Base-by-base conservation (phyloP, 2,113 vertebrate species). In the Trachemys scripta region DNA sequence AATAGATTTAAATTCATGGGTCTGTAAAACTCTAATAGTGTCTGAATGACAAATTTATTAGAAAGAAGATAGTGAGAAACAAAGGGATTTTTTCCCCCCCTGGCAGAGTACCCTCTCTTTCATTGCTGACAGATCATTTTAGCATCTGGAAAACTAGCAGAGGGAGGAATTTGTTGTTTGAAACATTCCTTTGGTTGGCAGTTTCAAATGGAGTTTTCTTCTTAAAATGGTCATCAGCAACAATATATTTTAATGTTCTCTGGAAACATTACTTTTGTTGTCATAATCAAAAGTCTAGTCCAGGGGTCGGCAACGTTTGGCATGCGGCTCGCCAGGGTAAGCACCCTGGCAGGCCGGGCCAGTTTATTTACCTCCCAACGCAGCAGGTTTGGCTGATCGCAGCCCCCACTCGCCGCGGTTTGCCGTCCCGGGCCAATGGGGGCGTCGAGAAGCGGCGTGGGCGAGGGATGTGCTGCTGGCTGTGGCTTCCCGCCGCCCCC, bases 41-140 rank as follows among this genome's bases (percentile, higher is more conserved):
- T 76, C 2, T 5, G 12, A 12, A 7, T 1, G 54, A 7, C 6
- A 31, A 22, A 47, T 0, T 8, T 0, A 2, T 56, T 27, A 12
- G 13, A 13, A 81, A 14, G 24, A 45, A 31, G 27, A 82, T 29
- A 29, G 53, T 45, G 25, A 82, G 38, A 27, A 82, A 57, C 38
- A 31, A 82, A 57, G 27, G 38, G 54, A 82, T 45, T 47, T 76
- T 12, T 8, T 5, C 22, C 13, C 3, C 11, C 49, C 47, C 47
- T 11, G 10, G 9, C 38, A 82, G 25, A 82, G 81, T 29, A 45
- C 10, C 38, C 12, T 42, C 51, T 53, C 35, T 45, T 57, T 57
- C n/a, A 57, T 16, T 57, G 54, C 38, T 45, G 25, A 57, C n/a
- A 82, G 14, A 82, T 29, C 10, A 42, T 57, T 82, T 57, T 57